A percentile compares a stretch with the other conserved stretches of the same genome.
phyloP scores from a whole-genome alignment of 2,113 vertebrate species.

The Coregonus clupeaformis region DNA sequence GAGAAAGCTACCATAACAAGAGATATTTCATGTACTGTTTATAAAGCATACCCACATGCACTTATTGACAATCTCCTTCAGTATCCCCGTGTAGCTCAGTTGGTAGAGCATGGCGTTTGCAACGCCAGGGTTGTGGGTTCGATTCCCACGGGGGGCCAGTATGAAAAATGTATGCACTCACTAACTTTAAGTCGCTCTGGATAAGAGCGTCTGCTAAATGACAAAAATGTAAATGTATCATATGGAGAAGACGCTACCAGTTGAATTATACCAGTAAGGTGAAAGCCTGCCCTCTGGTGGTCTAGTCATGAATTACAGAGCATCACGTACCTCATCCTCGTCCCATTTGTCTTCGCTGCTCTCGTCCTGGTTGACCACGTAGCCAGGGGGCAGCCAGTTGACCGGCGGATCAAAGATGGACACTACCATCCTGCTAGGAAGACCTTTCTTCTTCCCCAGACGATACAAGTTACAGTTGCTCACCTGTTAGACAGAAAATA shows the following conservation, averaged over 20 bases:
- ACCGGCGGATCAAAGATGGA: conserved; percentile 98
- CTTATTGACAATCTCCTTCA: neutral
- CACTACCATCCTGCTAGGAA: conserved; percentile 98
- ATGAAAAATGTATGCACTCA: no score
- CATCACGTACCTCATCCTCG: conserved; percentile 85
- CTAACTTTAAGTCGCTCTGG: no score
- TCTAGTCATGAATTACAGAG: neutral
- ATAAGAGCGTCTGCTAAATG: no score
- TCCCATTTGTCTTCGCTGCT: conserved; percentile 87
- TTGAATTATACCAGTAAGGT: conserved; percentile 22
- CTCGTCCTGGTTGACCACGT: conserved; percentile 95
- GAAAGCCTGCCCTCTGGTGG: conserved; percentile 59
- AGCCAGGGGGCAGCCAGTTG: conserved; percentile 98
- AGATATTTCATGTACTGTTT: no score
- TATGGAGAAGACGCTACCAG: neutral
- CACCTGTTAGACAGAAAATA: conserved; percentile 70
- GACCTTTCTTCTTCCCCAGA: conserved; percentile 96
- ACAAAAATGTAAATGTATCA: no score
- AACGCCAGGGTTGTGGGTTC: no score
- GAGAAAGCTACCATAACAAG: no score
- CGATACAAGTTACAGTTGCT: conserved; percentile 99
- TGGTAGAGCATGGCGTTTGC: no score
- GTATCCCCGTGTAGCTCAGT: no score
- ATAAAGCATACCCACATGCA: neutral
- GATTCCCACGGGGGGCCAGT: no score